Conservation (phyloP, 2,888 invertebrate species). For the Yponomeuta plumbellus region DNA sequence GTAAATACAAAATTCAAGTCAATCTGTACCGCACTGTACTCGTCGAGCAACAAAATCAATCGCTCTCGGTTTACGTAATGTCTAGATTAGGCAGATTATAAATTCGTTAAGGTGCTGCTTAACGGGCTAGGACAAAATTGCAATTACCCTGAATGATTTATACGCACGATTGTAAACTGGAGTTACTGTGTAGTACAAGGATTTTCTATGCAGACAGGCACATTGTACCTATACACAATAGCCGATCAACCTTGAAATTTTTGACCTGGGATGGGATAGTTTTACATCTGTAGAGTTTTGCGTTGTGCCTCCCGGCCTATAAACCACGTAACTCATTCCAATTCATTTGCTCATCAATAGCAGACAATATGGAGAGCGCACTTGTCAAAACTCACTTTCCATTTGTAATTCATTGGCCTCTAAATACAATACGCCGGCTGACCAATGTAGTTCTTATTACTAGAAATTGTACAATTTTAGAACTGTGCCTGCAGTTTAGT, state of each 20-base stretch:
- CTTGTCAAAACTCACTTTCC: conserved; percentile 36
- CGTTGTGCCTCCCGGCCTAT: no score
- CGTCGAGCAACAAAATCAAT: neutral
- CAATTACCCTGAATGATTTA: neutral
- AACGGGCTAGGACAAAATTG: neutral
- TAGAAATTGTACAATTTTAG: no score
- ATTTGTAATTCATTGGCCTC: neutral
- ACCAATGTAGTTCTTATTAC: no score
- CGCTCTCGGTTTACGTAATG: neutral
- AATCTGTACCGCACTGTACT: neutral
- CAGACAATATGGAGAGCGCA: conserved; percentile 49
- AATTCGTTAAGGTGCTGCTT: neutral
- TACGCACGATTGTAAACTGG: neutral
- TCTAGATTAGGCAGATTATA: neutral
- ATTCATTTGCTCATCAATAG: conserved; percentile 18
- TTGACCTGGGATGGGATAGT: no score
- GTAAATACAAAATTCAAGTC: neutral
- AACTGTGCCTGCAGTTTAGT: no score
- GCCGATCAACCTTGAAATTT: no score
- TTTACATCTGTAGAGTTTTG: no score
- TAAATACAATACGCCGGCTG: neutral
- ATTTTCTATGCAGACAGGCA: neutral
- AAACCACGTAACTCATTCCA: neutral
- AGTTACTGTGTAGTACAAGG: neutral
- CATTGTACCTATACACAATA: no score